These are phyloP conservation scores for Diploscapter pachys DNA, from an alignment of 1,140 invertebrate species.

Conservation along the genomic window DNA sequence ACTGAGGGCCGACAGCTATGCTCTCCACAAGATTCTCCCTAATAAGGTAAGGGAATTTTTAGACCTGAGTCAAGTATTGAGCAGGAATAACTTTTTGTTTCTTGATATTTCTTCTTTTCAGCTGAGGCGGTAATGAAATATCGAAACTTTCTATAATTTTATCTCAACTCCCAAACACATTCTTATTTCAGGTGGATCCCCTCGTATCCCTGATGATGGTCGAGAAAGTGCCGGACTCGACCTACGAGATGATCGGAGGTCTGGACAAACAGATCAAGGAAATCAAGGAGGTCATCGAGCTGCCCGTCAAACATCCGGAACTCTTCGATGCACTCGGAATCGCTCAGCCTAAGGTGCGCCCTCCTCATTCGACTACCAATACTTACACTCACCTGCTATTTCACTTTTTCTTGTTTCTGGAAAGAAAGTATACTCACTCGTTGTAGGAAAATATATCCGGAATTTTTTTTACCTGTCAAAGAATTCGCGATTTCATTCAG, in stretches of 20 bases:
- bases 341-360: conserved; percentile 86
- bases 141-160: no score
- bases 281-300: conserved; percentile 99
- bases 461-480: no score
- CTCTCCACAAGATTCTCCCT: conserved; percentile 95
- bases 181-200: conserved; percentile 73
- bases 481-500: conserved; percentile 20
- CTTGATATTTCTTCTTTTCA: no score
- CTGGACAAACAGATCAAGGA: conserved; percentile 99
- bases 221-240: conserved; percentile 98
- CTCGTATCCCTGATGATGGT: conserved; percentile 99
- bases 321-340: conserved; percentile 98
- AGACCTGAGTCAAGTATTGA: no score
- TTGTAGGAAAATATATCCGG: no score
- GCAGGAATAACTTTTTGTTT: no score
- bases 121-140: no score
- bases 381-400: no score
- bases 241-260: conserved; percentile 99
- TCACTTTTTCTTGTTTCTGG: no score
- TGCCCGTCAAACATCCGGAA: conserved; percentile 99
- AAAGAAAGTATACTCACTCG: no score
- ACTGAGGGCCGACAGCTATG: conserved; percentile 95
- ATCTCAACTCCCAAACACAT: no score
- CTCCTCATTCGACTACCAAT: no score
- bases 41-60: conserved; percentile 72